Percentiles rank a stretch among this genome's conserved stretches.
phyloP scores from a whole-genome alignment of 2,888 invertebrate species.

The Platerodrilus igneus region DNA sequence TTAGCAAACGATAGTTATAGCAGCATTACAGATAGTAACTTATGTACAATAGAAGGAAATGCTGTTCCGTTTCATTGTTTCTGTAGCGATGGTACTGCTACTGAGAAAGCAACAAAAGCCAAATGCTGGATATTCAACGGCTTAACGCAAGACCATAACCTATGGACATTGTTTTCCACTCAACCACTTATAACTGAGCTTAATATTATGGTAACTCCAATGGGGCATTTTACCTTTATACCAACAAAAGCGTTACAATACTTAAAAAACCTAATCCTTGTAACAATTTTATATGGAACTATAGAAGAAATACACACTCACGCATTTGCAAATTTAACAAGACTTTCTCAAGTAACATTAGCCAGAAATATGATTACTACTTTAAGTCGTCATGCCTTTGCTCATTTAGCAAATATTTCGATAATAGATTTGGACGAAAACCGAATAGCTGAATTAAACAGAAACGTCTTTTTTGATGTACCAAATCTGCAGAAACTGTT shows the following conservation, averaged over 20 bases:
- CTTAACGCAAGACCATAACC: constrained; percentile 61
- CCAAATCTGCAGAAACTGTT: constrained; percentile 69
- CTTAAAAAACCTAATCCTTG: constrained; percentile 59
- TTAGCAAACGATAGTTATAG: neutral
- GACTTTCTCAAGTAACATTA: constrained; percentile 62
- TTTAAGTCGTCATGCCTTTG: constrained; percentile 65
- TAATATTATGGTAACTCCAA: constrained; percentile 65
- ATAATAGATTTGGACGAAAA: constrained; percentile 71
- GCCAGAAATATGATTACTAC: constrained; percentile 65
- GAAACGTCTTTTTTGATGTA: constrained; percentile 67
- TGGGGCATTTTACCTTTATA: constrained; percentile 64
- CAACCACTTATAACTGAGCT: constrained; percentile 66
- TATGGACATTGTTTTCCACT: constrained; percentile 68
- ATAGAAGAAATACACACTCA: constrained; percentile 64
- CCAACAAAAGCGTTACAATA: constrained; percentile 66
- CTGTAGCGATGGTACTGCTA: constrained; percentile 55
- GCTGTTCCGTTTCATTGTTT: constrained; percentile 58
- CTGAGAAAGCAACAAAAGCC: constrained; percentile 60
- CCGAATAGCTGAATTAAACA: constrained; percentile 66
- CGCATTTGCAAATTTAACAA: constrained; percentile 70
- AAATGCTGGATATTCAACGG: constrained; percentile 71
- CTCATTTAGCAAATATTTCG: constrained; percentile 65
- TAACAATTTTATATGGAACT: constrained; percentile 69
- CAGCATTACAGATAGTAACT: too few species aligned
- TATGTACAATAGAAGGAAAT: constrained; percentile 28